Evolutionary conservation across 2,113 vertebrate species (phyloP).

Genomic region (Rhabdomys dilectus): DNA sequence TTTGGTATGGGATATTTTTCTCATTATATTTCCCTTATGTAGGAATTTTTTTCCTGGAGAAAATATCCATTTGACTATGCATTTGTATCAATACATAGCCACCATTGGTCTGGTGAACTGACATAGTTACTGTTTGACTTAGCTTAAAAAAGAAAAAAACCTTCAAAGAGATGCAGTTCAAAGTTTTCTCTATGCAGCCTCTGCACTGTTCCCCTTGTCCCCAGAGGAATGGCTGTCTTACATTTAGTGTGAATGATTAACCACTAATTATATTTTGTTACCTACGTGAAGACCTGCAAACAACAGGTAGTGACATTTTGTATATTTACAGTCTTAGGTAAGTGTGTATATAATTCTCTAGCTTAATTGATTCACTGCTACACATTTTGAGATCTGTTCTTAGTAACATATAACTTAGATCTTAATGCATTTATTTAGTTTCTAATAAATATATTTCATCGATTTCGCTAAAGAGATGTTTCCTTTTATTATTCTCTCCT

Average conservation of each 20-base stretch:
- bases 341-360: not conserved
- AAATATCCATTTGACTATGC: not conserved
- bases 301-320: not conserved
- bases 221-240: not conserved
- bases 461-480: not conserved
- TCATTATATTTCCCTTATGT: not conserved
- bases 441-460: not conserved
- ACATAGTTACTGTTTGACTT: not conserved
- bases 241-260: conserved; percentile 2
- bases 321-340: conserved; percentile 21
- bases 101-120: not conserved
- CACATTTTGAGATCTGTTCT: not conserved
- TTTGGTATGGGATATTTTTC: not conserved
- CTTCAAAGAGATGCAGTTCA: not conserved
- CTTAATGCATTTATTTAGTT: conserved; percentile 26
- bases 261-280: not conserved
- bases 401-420: not conserved
- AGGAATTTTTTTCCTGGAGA: not conserved
- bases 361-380: not conserved
- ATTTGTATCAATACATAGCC: not conserved
- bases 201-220: not conserved
- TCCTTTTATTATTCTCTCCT: not conserved
- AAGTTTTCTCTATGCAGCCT: not conserved
- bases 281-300: not conserved
- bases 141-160: not conserved